These are phyloP conservation scores for Ictalurus furcatus DNA, from an alignment of 2,113 vertebrate species.

Conservation along the genomic window DNA sequence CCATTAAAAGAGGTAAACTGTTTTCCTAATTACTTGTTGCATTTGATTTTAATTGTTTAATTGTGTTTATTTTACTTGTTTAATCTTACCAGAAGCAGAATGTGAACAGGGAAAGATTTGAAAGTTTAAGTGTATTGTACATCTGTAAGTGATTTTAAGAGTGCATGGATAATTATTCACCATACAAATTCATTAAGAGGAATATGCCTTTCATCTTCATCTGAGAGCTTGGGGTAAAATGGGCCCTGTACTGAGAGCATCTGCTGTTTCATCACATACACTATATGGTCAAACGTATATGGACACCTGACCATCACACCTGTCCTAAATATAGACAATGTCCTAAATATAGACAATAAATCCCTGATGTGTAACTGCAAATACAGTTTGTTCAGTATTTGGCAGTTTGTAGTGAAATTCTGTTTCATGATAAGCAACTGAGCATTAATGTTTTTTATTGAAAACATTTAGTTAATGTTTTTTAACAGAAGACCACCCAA, in stretches of 20 bases:
- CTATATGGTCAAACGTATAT: background rate
- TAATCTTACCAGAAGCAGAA: slow-evolving; percentile 48
- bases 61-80: slow-evolving; percentile 43
- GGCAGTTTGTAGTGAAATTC: background rate
- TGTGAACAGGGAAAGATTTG: slow-evolving; percentile 22
- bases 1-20: slow-evolving; percentile 37
- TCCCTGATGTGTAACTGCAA: background rate
- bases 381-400: background rate
- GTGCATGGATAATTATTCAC: slow-evolving; percentile 56
- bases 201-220: slow-evolving; percentile 46
- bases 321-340: background rate
- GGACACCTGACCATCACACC: background rate
- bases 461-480: too few species aligned
- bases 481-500: too few species aligned
- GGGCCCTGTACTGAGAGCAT: slow-evolving; percentile 29
- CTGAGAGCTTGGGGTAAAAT: slow-evolving; percentile 4
- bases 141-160: slow-evolving; percentile 58
- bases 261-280: slow-evolving; percentile 47
- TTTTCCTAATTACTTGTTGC: slow-evolving; percentile 52
- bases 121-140: slow-evolving; percentile 44
- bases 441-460: background rate
- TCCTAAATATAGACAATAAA: background rate
- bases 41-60: slow-evolving; percentile 55
- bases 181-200: slow-evolving; percentile 58
- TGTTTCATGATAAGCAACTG: background rate